Evolutionary conservation across 2,113 vertebrate species (phyloP).

Genomic region (Podarcis muralis): DNA sequence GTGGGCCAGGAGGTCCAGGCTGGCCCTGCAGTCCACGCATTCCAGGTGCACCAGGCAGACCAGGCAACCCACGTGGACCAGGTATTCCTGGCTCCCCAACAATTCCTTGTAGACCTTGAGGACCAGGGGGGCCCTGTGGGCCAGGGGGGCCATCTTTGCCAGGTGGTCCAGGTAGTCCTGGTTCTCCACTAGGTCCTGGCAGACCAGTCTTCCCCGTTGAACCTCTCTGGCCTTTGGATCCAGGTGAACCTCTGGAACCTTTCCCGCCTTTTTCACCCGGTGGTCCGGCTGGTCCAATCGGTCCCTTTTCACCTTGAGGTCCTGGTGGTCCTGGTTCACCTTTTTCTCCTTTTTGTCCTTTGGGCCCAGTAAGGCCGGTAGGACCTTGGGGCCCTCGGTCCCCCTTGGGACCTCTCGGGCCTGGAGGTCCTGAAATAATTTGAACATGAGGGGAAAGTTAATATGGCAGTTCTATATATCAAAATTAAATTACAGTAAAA

Average conservation of each 20-base stretch:
- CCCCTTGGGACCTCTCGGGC: constrained; percentile 91
- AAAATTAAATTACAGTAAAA: neutral
- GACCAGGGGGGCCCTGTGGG: constrained; percentile 85
- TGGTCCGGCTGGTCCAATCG: constrained; percentile 80
- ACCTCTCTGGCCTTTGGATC: constrained; percentile 91
- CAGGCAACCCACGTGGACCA: constrained; percentile 84
- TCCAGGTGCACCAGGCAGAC: constrained; percentile 84
- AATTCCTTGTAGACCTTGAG: constrained; percentile 84
- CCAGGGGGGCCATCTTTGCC: constrained; percentile 89
- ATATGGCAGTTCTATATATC: fast-evolving
- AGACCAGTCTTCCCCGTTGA: constrained; percentile 90
- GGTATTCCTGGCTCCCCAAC: constrained; percentile 85
- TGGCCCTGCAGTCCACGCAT: constrained; percentile 82
- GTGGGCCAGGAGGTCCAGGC: constrained; percentile 70
- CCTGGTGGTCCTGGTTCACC: constrained; percentile 86
- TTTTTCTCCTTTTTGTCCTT: constrained; percentile 92
- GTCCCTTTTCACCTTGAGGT: constrained; percentile 86
- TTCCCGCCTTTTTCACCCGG: constrained; percentile 88
- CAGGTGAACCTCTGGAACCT: constrained; percentile 87
- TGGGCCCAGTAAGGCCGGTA: constrained; percentile 84
- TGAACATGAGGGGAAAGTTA: constrained; percentile 32
- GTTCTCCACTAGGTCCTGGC: constrained; percentile 87
- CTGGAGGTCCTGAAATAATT: constrained; percentile 89
- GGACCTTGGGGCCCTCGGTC: constrained; percentile 89
- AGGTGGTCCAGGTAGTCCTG: constrained; percentile 83